phyloP scores from a whole-genome alignment of 1,140 invertebrate genomes.

The Diuraphis noxia region DNA sequence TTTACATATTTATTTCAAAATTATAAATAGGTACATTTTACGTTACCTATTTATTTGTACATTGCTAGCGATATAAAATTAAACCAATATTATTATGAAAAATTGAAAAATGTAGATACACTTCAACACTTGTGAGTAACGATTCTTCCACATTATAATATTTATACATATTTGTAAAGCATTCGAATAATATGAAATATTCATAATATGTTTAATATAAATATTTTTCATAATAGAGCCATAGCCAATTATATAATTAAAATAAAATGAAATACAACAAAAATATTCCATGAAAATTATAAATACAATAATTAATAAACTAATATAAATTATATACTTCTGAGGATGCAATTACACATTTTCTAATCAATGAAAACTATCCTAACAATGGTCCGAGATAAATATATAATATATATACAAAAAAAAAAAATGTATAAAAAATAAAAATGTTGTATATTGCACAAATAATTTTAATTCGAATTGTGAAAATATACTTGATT shows the following conservation, averaged over 20 bases:
- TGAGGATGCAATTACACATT: not conserved
- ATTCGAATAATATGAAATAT: not conserved
- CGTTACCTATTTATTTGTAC: not conserved
- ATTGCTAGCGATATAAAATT: not conserved
- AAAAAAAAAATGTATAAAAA: too few species aligned
- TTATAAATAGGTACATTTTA: not conserved
- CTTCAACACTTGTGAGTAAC: not conserved
- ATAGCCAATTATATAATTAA: not conserved
- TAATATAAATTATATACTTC: not conserved
- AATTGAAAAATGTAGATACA: not conserved
- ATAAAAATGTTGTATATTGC: not conserved
- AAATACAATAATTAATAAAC: not conserved
- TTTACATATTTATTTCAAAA: not conserved
- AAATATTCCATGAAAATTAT: not conserved
- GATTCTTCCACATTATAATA: not conserved
- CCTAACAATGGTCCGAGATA: not conserved
- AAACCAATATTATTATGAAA: not conserved
- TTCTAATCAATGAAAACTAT: not conserved
- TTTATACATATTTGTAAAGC: not conserved
- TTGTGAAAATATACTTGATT: not conserved
- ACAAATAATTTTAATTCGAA: not conserved
- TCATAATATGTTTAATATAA: too few species aligned
- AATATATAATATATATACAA: too few species aligned
- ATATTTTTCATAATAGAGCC: not conserved
- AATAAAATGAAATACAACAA: not conserved